These are phyloP conservation scores for Gallinago paraguaiae DNA, from an alignment of 2,113 vertebrate genomes.

Conservation along the genomic window DNA sequence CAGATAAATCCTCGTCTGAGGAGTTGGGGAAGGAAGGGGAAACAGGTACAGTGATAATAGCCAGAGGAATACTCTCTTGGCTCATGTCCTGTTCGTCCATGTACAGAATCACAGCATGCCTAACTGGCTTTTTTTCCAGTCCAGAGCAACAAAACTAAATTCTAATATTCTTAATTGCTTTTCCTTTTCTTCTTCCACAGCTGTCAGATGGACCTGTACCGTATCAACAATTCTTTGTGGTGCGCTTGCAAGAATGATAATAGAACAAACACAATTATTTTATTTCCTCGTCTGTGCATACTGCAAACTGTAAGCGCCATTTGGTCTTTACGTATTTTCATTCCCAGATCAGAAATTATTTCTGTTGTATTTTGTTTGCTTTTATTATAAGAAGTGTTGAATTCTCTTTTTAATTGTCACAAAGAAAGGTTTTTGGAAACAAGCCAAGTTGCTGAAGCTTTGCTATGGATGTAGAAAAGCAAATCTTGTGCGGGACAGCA, in stretches of 20 bases:
- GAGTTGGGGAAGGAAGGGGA: neutral
- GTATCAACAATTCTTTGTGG: neutral
- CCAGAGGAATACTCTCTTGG: neutral
- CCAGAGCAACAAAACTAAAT: slow-evolving; percentile 40
- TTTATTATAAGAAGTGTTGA: neutral
- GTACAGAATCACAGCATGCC: slow-evolving; percentile 14
- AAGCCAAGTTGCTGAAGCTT: neutral
- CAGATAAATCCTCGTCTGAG: neutral
- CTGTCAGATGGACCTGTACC: slow-evolving; percentile 26
- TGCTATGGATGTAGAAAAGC: neutral
- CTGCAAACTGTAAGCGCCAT: neutral
- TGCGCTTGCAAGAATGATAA: slow-evolving; percentile 20
- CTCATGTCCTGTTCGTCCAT: neutral
- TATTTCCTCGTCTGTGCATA: neutral
- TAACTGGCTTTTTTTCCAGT: slow-evolving; percentile 11
- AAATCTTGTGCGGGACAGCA: neutral
- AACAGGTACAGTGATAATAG: neutral
- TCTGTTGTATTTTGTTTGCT: neutral
- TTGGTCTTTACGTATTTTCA: slow-evolving; percentile 15
- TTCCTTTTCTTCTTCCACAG: slow-evolving; percentile 41
- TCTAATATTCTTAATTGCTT: slow-evolving; percentile 53
- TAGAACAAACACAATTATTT: slow-evolving; percentile 11
- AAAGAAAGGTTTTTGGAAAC: neutral
- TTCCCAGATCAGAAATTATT: neutral
- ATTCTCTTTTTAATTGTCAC: neutral